Evolutionary conservation across 2,113 vertebrate genomes (phyloP), one percentile per base, ranked within the genome.

Genomic region (Lates calcarifer): DNA sequence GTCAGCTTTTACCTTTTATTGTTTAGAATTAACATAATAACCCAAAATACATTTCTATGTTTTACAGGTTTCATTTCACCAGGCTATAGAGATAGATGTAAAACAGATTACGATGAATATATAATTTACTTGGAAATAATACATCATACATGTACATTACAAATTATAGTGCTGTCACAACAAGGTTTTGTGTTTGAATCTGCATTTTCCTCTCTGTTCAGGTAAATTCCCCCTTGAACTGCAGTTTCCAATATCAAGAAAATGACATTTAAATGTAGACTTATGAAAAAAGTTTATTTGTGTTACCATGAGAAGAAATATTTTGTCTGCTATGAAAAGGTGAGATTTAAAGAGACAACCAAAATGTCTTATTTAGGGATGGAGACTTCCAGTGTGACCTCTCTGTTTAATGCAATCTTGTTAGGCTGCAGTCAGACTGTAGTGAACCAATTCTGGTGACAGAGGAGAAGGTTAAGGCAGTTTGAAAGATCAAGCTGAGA

Each of bases 401-500:
- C 64, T 49, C 18, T n/a, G 20, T 53, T 53, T 11, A 68, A 51
- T 35, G 47, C 29, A 35, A 24, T 53, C 45, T 68, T 51, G 45
- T 35, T 35, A 51, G 20, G 45, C 29, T 35, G 64, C 10, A 49
- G 64, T 45, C 26, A 67, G 12, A 68, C 10, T 51, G 65, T 15
- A 24, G 29, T n/a, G 53, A 68, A 35, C 28, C 29, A n/a, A 53
- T 68, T 68, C 17, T 51, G 22, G 29, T 68, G 65, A 51, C 5
- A 68, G 65, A 24, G 47, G 47, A 68, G 10, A 22, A 35, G 45
- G 65, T 68, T 51, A 68, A 68, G 20, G 29, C 13, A 6, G 28
- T 35, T 68, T 31, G 18, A 68, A 35, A 51, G 65, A 35, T 35
- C 65, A 51, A 51, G 47, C 28, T n/a, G 45, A 68, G 29, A 51